Evolutionary conservation across 2,113 vertebrate species (phyloP).

Genomic region (Leucoraja erinaceus): DNA sequence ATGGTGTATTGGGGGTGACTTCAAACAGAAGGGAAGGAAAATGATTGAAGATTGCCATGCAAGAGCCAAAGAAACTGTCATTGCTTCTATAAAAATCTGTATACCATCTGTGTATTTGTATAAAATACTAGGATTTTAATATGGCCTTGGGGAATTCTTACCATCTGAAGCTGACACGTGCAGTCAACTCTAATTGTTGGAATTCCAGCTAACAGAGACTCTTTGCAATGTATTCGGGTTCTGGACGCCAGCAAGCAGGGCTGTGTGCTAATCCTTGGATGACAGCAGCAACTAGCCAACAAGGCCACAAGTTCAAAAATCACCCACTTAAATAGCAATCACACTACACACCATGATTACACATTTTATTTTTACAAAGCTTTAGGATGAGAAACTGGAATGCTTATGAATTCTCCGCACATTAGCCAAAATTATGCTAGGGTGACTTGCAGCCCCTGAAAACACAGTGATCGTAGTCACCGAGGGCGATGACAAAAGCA

Average conservation of each 20-base stretch:
- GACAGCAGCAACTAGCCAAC: not conserved
- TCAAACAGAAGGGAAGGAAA: slow-evolving; percentile 25
- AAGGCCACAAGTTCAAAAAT: not conserved
- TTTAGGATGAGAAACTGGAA: not conserved
- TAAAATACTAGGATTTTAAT: slow-evolving; percentile 31
- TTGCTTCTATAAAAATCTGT: slow-evolving; percentile 28
- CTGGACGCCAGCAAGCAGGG: not conserved
- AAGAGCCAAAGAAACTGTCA: slow-evolving; percentile 10
- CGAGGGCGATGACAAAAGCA: too few relatives aligned
- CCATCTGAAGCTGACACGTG: slow-evolving; percentile 32
- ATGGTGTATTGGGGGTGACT: not conserved
- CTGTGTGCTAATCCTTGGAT: not conserved
- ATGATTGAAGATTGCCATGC: slow-evolving; percentile 30
- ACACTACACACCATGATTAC: too few relatives aligned
- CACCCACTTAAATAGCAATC: not conserved
- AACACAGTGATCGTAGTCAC: too few relatives aligned
- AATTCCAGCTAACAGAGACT: slow-evolving; percentile 6
- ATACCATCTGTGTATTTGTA: slow-evolving; percentile 32
- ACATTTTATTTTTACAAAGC: not conserved
- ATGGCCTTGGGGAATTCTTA: slow-evolving; percentile 31
- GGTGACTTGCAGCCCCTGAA: too few relatives aligned
- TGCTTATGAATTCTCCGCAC: not conserved
- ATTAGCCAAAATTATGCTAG: not conserved
- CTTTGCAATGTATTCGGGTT: not conserved
- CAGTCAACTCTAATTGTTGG: slow-evolving; percentile 34